Base-by-base conservation (phyloP, 2,888 invertebrate genomes). In the Drosophila formosana region DNA sequence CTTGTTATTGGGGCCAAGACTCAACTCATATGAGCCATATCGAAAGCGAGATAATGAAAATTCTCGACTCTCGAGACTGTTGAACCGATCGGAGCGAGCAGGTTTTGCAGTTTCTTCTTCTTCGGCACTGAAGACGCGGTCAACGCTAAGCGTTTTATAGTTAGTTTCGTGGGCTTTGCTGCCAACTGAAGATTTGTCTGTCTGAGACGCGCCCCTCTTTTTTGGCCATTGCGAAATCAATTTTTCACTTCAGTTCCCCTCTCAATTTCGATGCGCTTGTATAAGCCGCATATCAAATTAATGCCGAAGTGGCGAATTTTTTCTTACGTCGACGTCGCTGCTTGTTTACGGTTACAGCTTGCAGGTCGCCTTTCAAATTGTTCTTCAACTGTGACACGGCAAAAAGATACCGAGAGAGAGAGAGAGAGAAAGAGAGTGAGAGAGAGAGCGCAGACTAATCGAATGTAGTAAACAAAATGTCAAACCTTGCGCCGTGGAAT, bases 211-310 rank as follows among this genome's bases (percentile, higher is more conserved):
- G 61, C 55, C 43, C 61, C 61, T 34, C 28, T 52, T 51, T 60
- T 43, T 43, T 32, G 7, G 13, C 2, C 26, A 18, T 53, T 53
- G 61, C 28, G 5, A 61, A 61, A 34, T 53, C 30, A 57, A 47
- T n/a, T 23, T 47, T 26, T 37, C 9, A 32, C 32, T 28, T 39
- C 26, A 47, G 7, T 49, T 57, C 11, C 30, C 45, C 26, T 45
- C 34, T 47, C 8, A 46, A 13, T 41, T 62, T 52, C 34, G 68
- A 32, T 62, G 46, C 61, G 60, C 61, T 76, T 68, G 51, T 68
- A 45, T 85, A 82, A 88, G 75, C 75, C 34, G 70, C 78, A 73
- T 82, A 83, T 80, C 72, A 68, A 88, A 86, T 83, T 83, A 41
- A 41, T 78, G 83, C 60, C 69, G 67, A 83, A 68, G 52, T 70